Percentiles rank a stretch among this genome's conserved stretches.
These are phyloP conservation scores for Condylura cristata DNA, from an alignment of 2,113 vertebrate genomes.

Conservation along the genomic window DNA sequence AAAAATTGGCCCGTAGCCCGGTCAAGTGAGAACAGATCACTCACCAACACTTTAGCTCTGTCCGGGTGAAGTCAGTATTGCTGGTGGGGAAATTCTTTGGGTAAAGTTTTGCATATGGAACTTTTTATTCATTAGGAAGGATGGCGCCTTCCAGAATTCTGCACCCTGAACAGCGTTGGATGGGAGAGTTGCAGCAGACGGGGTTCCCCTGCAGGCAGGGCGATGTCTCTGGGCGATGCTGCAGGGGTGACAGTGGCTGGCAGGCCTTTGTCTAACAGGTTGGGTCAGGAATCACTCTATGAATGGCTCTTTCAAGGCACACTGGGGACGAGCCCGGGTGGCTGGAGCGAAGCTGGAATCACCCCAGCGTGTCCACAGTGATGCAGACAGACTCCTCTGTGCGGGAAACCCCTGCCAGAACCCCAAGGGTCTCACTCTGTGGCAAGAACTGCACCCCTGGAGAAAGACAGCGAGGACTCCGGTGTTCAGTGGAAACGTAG, in stretches of 20 bases:
- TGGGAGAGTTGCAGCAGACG: background rate
- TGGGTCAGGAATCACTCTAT: background rate
- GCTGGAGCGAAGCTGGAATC: background rate
- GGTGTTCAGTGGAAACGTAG: background rate
- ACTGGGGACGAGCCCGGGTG: rapidly evolving
- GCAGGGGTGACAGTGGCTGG: too few relatives aligned
- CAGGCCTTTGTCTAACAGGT: background rate
- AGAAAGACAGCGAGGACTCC: background rate
- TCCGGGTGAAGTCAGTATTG: constrained; percentile 63
- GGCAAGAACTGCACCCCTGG: background rate
- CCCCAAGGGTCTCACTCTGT: background rate
- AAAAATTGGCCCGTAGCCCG: constrained; percentile 85
- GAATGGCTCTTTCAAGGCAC: background rate
- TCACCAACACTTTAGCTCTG: constrained; percentile 72
- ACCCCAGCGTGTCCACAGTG: background rate
- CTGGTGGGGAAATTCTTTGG: constrained; percentile 43
- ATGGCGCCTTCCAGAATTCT: constrained; percentile 64
- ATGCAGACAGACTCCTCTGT: background rate
- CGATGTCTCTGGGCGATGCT: too few relatives aligned
- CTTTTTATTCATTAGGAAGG: constrained; percentile 73
- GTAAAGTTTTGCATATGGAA: constrained; percentile 67
- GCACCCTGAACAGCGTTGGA: background rate
- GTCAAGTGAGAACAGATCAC: constrained; percentile 79
- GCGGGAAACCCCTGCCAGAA: background rate
- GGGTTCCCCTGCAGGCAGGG: too few relatives aligned